Conservation (phyloP, 2,797 vertebrate genomes). For the Neosilurus mollespiculum region DNA sequence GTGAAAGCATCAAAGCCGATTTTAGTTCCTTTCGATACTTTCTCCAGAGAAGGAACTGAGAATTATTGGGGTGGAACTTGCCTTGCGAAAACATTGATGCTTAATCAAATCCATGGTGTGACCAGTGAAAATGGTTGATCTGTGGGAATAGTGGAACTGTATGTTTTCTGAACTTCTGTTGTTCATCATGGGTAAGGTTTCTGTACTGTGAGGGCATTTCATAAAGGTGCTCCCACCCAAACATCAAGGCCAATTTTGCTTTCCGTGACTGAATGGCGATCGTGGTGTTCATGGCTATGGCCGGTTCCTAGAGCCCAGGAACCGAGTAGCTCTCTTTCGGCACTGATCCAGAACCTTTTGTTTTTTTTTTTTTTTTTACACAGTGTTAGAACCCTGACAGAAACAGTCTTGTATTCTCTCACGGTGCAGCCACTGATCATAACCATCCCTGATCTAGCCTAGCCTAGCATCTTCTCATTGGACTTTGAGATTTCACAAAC, state of each 20-base stretch:
- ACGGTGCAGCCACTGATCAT: slow-evolving; percentile 25
- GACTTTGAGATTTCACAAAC: neutral
- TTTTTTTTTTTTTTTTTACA: too few relatives aligned
- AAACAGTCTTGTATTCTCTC: neutral
- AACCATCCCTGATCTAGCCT: neutral
- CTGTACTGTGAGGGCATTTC: neutral
- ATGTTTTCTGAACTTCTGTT: neutral
- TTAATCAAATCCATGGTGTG: neutral
- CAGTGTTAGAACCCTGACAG: neutral
- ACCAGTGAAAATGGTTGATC: neutral
- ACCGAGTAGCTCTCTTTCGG: neutral
- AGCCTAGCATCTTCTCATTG: slow-evolving; percentile 12
- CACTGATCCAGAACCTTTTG: neutral
- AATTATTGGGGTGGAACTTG: neutral
- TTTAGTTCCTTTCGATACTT: neutral
- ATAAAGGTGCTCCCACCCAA: too few relatives aligned
- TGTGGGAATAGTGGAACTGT: neutral
- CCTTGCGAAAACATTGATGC: neutral
- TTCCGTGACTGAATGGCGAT: neutral
- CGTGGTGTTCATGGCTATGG: neutral
- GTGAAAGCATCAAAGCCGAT: neutral
- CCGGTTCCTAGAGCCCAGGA: neutral
- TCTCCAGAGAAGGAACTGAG: neutral
- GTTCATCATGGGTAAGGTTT: neutral
- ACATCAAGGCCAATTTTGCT: neutral